Evolutionary conservation across 2,797 vertebrate species (phyloP), one percentile per base, ranked within the genome.

Genomic region (Coilia nasus): DNA sequence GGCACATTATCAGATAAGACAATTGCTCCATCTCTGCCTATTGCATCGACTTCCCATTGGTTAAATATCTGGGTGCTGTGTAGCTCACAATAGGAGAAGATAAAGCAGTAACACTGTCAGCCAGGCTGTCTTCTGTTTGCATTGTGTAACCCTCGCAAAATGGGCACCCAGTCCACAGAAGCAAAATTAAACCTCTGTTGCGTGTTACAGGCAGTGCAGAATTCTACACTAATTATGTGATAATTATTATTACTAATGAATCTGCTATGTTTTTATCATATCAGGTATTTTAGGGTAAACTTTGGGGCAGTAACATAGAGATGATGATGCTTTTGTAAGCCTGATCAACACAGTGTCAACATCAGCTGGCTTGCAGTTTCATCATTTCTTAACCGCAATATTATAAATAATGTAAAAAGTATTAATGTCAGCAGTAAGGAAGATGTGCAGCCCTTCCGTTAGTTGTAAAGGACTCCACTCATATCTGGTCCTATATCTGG

Each of bases 11-110:
- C 78, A 85, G 2, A 71, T 64, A 59, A 87, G 23, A 44, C 44
- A 23, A 56, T 54, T 54, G 23, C 60, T 28, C 83, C 25, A 47
- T 31, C 44, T 17, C 60, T 14, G 7, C 14, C 15, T 59, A 41
- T 64, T 19, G 82, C 81, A 83, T 4, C 54, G 56, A 80, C 85
- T 83, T 62, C 84, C 83, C n/a, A 85, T 86, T 81, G 91, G 5
- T 21, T 14, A 31, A 31, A 21, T 78, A n/a, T 44, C 15, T 21
- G 35, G 31, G 71, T 15, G 31, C 31, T 28, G 28, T 78, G 71
- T 54, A 9, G 71, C 71, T 78, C 7, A 35, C 11, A 78, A 44
- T 78, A 35, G 67, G 6, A 44, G 71, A 78, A 17, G 71, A 9
- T 35, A 44, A 21, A 44, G 31, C 19, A 41, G 35, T 44, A 44